phyloP scores from a whole-genome alignment of 2,797 vertebrate genomes.

The Pelobates cultripes region DNA sequence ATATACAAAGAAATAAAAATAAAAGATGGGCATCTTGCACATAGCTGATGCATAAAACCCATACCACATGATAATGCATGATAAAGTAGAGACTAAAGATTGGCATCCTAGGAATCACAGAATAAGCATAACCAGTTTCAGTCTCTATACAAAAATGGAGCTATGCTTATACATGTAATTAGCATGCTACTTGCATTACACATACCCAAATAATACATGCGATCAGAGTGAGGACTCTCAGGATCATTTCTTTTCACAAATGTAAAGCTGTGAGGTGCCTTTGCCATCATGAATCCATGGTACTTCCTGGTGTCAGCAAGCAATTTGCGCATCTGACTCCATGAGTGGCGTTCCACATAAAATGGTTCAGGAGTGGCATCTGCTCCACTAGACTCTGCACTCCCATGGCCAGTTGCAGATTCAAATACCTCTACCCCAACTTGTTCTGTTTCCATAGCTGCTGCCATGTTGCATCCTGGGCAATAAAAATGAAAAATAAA shows the following conservation, averaged over 20 bases:
- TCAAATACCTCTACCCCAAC: constrained; percentile 77
- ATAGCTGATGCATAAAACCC: too few species aligned
- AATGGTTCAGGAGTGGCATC: constrained; percentile 72
- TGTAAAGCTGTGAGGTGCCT: constrained; percentile 78
- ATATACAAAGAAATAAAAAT: too few species aligned
- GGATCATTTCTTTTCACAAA: constrained; percentile 80
- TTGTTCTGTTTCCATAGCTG: constrained; percentile 83
- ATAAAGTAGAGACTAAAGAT: too few species aligned
- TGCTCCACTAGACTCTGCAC: constrained; percentile 62
- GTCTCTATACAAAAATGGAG: too few species aligned
- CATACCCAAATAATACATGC: constrained; percentile 82
- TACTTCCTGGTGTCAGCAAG: constrained; percentile 78
- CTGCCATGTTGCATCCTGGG: constrained; percentile 80
- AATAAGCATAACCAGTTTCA: too few species aligned
- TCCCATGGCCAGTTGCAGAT: constrained; percentile 66
- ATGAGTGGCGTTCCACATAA: constrained; percentile 79
- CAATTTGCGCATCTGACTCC: constrained; percentile 80
- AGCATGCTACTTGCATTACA: constrained; percentile 13
- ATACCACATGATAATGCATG: too few species aligned
- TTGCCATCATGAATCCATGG: constrained; percentile 80
- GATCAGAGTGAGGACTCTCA: constrained; percentile 75
- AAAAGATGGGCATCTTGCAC: too few species aligned
- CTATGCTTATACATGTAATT: too few species aligned
- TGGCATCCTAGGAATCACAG: too few species aligned
- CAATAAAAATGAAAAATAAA: too few species aligned